Evolutionary conservation across 2,113 vertebrate species (phyloP), one percentile per base, ranked within the genome.

Genomic region (Myiozetetes cayanensis): DNA sequence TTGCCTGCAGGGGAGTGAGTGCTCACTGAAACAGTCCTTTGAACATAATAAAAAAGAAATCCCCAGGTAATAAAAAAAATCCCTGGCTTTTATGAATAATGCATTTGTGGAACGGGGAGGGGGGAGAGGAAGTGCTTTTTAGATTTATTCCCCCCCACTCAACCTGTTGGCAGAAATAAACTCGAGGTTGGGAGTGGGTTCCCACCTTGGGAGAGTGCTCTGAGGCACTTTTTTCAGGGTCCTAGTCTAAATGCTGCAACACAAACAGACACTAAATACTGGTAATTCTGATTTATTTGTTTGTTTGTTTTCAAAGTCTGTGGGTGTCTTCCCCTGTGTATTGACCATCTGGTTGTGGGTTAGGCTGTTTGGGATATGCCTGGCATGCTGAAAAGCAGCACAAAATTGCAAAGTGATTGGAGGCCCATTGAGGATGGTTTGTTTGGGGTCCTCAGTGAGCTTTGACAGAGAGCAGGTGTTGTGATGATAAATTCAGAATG

Each of bases 41-140:
- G 96, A 96, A 97, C 89, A 93, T 85, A 93, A 94, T 95, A 91
- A 96, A 97, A 93, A 78, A 43, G 25, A 89, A 96, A 97, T 96
- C 86, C 59, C 94, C 74, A 92, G 65, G 90, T 96, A 94, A 94
- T 66, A 86, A 93, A 95, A 90, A 89, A 81, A 93, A 92, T 74
- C 73, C n/a, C 50, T 2, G 6, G 47, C 74, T 93, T 94, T 94
- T 92, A 96, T 96, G 93, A 96, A 94, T 93, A 82, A 90, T 91
- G 77, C 65, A 94, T 94, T 96, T 92, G 46, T 81, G 58, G 70
- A 85, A 39, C 28, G 39, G 39, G 39, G 39, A 7, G 55, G 35
- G 52, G 53, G 52, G 80, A 59, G 62, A 92, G 81, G 87, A 93
- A 94, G 53, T 58, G 50, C 55, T 82, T 92, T 94, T 89, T 47